Evolutionary conservation across 2,888 invertebrate genomes (phyloP).

Genomic region (Omphaloscelis lunosa): DNA sequence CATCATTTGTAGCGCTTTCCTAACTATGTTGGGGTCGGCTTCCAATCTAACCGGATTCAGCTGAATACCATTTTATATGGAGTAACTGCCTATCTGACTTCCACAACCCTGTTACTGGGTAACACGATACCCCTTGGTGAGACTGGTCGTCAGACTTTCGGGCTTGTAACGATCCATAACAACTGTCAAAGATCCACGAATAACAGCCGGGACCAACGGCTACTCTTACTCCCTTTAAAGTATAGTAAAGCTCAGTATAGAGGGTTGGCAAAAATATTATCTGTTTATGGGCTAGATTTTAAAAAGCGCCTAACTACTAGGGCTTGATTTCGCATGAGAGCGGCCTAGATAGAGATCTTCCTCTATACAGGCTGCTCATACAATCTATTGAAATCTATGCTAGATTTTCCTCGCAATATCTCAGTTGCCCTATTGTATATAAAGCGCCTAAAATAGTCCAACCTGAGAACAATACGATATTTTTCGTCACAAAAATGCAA

Average conservation of each 20-base stretch:
- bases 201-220: too few species aligned
- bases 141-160: too few species aligned
- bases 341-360: not conserved
- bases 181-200: too few species aligned
- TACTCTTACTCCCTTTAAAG: not conserved
- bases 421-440: not conserved
- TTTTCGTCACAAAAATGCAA: constrained; percentile 6
- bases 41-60: too few species aligned
- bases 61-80: too few species aligned
- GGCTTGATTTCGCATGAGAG: not conserved
- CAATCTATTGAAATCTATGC: not conserved
- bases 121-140: too few species aligned
- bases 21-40: too few species aligned
- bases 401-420: not conserved
- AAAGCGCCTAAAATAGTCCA: not conserved
- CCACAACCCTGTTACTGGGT: too few species aligned
- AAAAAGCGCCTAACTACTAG: not conserved
- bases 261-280: not conserved
- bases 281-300: not conserved
- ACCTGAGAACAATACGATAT: not conserved
- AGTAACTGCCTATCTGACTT: too few species aligned
- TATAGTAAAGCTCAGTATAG: not conserved
- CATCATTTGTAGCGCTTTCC: too few species aligned
- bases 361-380: too few species aligned
- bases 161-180: too few species aligned